Base-by-base conservation (phyloP, 2,797 vertebrate species). In the Macropodus opercularis region DNA sequence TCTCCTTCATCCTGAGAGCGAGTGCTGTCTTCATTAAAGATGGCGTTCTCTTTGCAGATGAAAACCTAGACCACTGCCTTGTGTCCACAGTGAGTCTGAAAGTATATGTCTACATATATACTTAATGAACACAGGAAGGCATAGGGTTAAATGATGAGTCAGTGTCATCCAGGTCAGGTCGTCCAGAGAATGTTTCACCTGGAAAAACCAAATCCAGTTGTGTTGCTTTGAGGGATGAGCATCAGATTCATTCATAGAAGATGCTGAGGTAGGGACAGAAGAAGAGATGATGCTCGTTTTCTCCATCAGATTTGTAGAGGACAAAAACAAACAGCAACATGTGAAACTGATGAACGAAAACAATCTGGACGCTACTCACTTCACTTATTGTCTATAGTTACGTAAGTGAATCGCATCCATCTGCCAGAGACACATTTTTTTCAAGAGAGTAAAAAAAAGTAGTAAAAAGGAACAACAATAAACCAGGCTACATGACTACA, bases 1-100 rank as follows among this genome's bases (percentile, higher is more conserved):
- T 93, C 59, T 96, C 95, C 39, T 96, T 96, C 79, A 94, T 95
- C 87, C 78, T 96, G 85, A 89, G 93, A 48, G 94, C 94, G 5
- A 91, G 91, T 5, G 92, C 95, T 0, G 94, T 96, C 56, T 96
- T 96, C 80, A 93, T 93, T 43, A 96, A 96, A 87, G 95, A 96
- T 5, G 87, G 90, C 0, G 86, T 96, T 39, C 81, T 96, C 13
- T 96, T 95, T 68, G 87, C 93, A 1, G 94, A 96, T 48, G 93
- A 94, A 68, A 88, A 89, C 14, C 86, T 92, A 74, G 93, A 96
- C 75, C 94, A 96, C 80, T 96, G 95, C 80, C 88, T 93, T 36
- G 93, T 95, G 91, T 95, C 95, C 2, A 91, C 93, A 6, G 95
- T 96, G 87, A 87, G 90, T 80, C 14, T 31, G 10, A 42, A 47